These are phyloP conservation scores for Sesia apiformis DNA, from an alignment of 2,888 invertebrate genomes.

Conservation along the genomic window DNA sequence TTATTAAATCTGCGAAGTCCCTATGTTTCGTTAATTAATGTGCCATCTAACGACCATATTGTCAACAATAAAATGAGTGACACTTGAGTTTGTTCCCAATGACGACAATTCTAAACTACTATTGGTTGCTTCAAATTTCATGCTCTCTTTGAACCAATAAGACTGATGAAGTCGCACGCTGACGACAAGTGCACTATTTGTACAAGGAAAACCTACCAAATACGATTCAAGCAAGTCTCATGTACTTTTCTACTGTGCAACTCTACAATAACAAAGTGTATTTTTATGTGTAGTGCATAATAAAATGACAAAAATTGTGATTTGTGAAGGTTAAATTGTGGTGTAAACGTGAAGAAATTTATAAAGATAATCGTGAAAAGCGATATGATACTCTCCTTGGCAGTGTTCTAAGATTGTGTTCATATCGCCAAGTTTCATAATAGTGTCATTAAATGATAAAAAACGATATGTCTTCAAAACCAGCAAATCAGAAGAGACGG, in stretches of 20 bases:
- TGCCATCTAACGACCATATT: too few relatives aligned
- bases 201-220: conserved; percentile 6
- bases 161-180: too few relatives aligned
- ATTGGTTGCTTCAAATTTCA: too few relatives aligned
- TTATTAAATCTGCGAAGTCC: too few relatives aligned
- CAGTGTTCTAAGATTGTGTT: conserved; percentile 75
- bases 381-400: conserved; percentile 74
- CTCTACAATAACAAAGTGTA: conserved; percentile 62
- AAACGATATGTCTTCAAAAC: conserved; percentile 64
- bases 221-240: neutral
- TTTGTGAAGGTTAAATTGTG: conserved; percentile 43
- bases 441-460: conserved; percentile 43
- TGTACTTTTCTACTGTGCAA: conserved; percentile 51
- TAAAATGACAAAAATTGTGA: conserved; percentile 68
- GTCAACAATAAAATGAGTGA: too few relatives aligned
- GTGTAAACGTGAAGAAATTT: conserved; percentile 33
- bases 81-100: too few relatives aligned
- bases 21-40: too few relatives aligned
- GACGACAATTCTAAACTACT: too few relatives aligned
- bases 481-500: conserved; percentile 82
- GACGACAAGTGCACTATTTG: neutral
- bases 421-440: conserved; percentile 64
- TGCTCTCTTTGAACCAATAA: too few relatives aligned
- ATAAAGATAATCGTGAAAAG: conserved; percentile 41
- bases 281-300: conserved; percentile 53